A percentile compares a stretch with the other conserved stretches of the same genome.
Conservation (phyloP, 1,140 invertebrate genomes). For the Propsilocerus akamusi region DNA sequence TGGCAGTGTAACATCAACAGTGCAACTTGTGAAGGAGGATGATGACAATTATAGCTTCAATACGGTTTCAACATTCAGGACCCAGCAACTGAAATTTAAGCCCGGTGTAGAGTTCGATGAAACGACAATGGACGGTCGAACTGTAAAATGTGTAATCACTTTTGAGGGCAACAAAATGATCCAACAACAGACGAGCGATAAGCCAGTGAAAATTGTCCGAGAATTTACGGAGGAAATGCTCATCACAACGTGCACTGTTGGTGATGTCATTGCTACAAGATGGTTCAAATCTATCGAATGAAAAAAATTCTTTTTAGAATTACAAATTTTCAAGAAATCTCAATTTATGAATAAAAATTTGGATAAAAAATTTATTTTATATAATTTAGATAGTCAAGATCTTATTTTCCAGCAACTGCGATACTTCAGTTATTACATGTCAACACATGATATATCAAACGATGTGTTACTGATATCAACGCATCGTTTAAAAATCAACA, state of each 20-base stretch:
- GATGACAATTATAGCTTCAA: slow-evolving; percentile 46
- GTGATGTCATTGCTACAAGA: slow-evolving; percentile 24
- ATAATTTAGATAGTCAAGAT: not conserved
- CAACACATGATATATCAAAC: not conserved
- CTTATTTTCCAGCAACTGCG: not conserved
- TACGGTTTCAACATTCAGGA: slow-evolving; percentile 69
- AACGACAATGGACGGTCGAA: slow-evolving; percentile 60
- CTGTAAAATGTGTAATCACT: slow-evolving; percentile 47
- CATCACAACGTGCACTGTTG: slow-evolving; percentile 22
- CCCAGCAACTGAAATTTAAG: slow-evolving; percentile 55
- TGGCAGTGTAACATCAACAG: slow-evolving; percentile 44
- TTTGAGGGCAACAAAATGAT: slow-evolving; percentile 44
- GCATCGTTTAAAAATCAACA: too few species aligned
- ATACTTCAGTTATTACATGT: not conserved
- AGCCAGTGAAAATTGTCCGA: slow-evolving; percentile 34
- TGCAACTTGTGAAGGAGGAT: slow-evolving; percentile 39
- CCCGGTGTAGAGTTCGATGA: slow-evolving; percentile 67
- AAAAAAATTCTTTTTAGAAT: too few species aligned
- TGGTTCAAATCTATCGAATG: not conserved
- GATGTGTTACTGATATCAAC: too few species aligned
- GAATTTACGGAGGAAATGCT: slow-evolving; percentile 26
- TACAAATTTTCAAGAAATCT: not conserved
- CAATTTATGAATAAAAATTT: not conserved
- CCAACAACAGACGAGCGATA: slow-evolving; percentile 42
- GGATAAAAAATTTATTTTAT: not conserved